Conservation (phyloP, 2,797 vertebrate species). For the Melanotaenia boesemani region DNA sequence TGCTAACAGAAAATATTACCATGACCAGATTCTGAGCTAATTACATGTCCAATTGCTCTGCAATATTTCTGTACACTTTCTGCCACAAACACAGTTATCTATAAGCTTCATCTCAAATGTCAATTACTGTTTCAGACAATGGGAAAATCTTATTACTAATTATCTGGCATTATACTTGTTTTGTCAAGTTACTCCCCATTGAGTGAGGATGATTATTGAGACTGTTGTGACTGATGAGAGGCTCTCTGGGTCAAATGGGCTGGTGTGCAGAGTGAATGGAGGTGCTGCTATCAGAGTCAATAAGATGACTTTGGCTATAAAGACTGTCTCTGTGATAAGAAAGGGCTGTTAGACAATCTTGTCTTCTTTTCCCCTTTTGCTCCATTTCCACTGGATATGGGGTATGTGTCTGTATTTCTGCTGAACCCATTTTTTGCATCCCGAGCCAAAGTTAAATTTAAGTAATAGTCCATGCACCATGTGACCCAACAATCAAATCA, state of each 20-base stretch:
- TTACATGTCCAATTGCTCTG: slow-evolving; percentile 18
- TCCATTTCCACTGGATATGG: slow-evolving; percentile 4
- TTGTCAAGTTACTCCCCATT: slow-evolving; percentile 28
- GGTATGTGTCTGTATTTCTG: slow-evolving; percentile 5
- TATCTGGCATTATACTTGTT: slow-evolving; percentile 28
- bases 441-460: slow-evolving; percentile 10
- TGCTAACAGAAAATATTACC: neutral
- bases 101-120: slow-evolving; percentile 37
- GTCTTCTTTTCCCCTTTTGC: neutral
- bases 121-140: slow-evolving; percentile 31
- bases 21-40: slow-evolving; percentile 7
- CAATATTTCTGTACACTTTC: neutral
- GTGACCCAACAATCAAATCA: neutral
- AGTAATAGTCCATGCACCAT: neutral
- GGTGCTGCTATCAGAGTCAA: slow-evolving; percentile 49
- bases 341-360: slow-evolving; percentile 26
- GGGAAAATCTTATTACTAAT: slow-evolving; percentile 34
- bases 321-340: slow-evolving; percentile 34
- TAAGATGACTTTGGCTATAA: slow-evolving; percentile 36
- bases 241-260: slow-evolving; percentile 49
- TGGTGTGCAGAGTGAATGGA: slow-evolving; percentile 49
- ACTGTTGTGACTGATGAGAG: slow-evolving; percentile 44
- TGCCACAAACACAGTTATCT: slow-evolving; percentile 3
- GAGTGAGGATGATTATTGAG: slow-evolving; percentile 41
- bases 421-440: neutral